A percentile compares a stretch with the other conserved stretches of the same genome.
phyloP scores from a whole-genome alignment of 2,888 invertebrate species.

The Drosophila planitibia region DNA sequence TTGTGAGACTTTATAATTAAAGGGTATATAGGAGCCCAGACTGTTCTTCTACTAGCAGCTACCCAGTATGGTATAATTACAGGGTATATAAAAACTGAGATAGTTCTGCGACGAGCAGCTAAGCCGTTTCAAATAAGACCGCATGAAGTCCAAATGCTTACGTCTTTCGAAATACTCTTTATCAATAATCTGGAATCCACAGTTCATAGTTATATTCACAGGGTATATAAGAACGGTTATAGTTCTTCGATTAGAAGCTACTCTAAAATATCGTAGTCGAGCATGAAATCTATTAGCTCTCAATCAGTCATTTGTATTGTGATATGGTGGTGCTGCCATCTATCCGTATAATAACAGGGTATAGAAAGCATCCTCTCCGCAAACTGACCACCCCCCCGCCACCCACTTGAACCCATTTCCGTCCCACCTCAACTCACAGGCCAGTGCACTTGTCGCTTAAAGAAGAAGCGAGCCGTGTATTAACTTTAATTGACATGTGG shows the following conservation, averaged over 20 bases:
- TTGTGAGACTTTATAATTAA: background rate
- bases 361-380: background rate
- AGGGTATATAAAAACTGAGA: background rate
- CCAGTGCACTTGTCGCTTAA: constrained; percentile 53
- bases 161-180: background rate
- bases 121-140: background rate
- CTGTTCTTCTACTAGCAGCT: background rate
- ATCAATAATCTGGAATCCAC: background rate
- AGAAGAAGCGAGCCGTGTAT: constrained; percentile 58
- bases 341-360: background rate
- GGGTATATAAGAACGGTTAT: background rate
- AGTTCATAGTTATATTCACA: too few species aligned
- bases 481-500: constrained; percentile 78
- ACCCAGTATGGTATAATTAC: background rate
- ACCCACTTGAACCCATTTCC: background rate
- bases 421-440: background rate
- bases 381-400: background rate
- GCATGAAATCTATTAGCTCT: too few species aligned
- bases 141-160: background rate
- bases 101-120: background rate
- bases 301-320: background rate
- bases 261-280: background rate
- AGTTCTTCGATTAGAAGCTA: background rate
- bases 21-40: constrained; percentile 1
- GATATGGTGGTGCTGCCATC: background rate